Evolutionary conservation across 2,888 invertebrate genomes (phyloP).

Genomic region (Lepidochitona cinerea): DNA sequence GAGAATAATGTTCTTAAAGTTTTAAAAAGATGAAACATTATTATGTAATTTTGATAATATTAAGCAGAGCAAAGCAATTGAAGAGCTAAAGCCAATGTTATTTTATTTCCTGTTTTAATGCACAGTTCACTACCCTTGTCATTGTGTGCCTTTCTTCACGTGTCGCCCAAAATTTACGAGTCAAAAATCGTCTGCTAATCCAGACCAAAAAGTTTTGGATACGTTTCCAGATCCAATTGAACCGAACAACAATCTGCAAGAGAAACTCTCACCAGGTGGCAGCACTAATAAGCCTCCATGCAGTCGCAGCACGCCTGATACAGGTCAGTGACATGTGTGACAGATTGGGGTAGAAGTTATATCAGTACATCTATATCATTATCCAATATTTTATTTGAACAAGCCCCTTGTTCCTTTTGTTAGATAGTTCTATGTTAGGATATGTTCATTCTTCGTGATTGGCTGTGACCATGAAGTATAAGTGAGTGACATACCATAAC

Average conservation of each 20-base stretch:
- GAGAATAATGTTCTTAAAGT: too few relatives aligned
- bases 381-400: too few relatives aligned
- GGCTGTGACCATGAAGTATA: too few relatives aligned
- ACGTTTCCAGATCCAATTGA: neutral
- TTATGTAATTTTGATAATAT: too few relatives aligned
- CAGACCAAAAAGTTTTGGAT: neutral
- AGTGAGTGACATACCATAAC: too few relatives aligned
- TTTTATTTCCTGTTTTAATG: neutral
- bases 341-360: too few relatives aligned
- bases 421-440: too few relatives aligned
- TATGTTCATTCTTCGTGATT: too few relatives aligned
- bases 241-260: slow-evolving; percentile 7
- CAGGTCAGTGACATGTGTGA: slow-evolving; percentile 2
- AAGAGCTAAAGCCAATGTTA: neutral
- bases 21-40: too few relatives aligned
- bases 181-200: neutral
- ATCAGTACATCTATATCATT: too few relatives aligned
- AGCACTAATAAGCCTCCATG: neutral
- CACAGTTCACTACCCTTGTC: slow-evolving; percentile 37
- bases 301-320: neutral
- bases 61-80: too few relatives aligned
- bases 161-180: neutral
- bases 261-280: neutral
- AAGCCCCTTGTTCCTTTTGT: too few relatives aligned
- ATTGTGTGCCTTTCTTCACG: slow-evolving; percentile 29